phyloP scores from a whole-genome alignment of 2,888 invertebrate species.

The Dynastes tityus region DNA sequence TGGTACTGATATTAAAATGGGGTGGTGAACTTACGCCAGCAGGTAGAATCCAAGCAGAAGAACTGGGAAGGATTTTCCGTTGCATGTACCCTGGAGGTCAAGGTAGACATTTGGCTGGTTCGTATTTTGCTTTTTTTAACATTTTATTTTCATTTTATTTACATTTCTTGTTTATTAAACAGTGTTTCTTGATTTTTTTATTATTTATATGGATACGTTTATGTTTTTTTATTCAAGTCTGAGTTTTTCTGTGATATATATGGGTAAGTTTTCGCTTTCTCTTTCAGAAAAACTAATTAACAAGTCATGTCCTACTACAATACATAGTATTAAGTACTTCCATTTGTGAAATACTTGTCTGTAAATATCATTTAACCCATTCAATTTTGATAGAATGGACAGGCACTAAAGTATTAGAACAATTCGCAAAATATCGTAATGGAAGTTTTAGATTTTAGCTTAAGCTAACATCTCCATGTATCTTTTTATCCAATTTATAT shows the following conservation, averaged over 20 bases:
- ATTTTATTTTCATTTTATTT: conserved; percentile 51
- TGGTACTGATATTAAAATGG: conserved; percentile 98
- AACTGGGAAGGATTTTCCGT: conserved; percentile 96
- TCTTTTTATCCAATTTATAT: too few relatives aligned
- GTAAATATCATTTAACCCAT: too few relatives aligned
- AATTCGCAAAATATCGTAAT: too few relatives aligned
- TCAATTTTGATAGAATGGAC: too few relatives aligned
- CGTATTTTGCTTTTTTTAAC: conserved; percentile 70
- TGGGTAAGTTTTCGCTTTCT: conserved; percentile 15
- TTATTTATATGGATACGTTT: neutral
- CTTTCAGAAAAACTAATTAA: conserved; percentile 2
- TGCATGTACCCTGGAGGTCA: conserved; percentile 99
- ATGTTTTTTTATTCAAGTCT: conserved; percentile 56
- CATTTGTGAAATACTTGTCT: too few relatives aligned
- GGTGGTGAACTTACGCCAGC: conserved; percentile 99
- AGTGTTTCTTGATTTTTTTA: conserved; percentile 23
- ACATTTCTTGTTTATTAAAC: neutral
- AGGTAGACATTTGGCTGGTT: conserved; percentile 87
- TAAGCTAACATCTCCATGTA: too few relatives aligned
- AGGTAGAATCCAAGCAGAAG: conserved; percentile 97
- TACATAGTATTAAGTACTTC: too few relatives aligned
- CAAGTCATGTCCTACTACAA: neutral
- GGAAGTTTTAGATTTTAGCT: too few relatives aligned
- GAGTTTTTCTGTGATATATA: conserved; percentile 49
- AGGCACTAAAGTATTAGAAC: too few relatives aligned